Conservation (phyloP, 2,113 vertebrate genomes). For the Periophthalmus modestus region DNA sequence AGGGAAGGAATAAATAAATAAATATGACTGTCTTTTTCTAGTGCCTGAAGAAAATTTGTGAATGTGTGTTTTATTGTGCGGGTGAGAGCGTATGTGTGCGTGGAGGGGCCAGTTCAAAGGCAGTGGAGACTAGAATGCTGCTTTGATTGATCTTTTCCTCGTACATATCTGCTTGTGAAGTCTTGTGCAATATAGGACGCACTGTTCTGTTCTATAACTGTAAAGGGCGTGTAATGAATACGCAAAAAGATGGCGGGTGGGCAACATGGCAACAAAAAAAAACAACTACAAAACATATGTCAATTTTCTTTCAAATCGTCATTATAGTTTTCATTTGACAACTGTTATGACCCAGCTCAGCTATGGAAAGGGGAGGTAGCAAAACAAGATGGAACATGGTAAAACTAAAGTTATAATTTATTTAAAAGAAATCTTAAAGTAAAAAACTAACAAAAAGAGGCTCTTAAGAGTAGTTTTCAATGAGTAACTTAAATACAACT, state of each 20-base stretch:
- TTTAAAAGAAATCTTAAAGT: no score
- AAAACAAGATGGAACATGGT: no score
- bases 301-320: no score
- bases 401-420: no score
- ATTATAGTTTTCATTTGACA: no score
- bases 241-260: not conserved
- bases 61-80: constrained; percentile 33
- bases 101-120: constrained; percentile 59
- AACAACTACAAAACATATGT: no score
- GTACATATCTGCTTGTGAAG: not conserved
- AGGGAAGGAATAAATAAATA: constrained; percentile 15
- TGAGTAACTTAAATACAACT: no score
- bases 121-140: constrained; percentile 34
- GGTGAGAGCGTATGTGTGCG: constrained; percentile 26
- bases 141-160: constrained; percentile 34
- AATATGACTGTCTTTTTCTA: constrained; percentile 27
- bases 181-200: not conserved
- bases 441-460: no score
- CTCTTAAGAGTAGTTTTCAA: no score
- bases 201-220: not conserved
- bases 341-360: no score
- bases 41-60: constrained; percentile 45
- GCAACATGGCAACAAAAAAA: no score
- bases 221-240: not conserved
- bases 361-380: no score